phyloP scores from a whole-genome alignment of 1,140 invertebrate species.

The Drosophila prosaltans region DNA sequence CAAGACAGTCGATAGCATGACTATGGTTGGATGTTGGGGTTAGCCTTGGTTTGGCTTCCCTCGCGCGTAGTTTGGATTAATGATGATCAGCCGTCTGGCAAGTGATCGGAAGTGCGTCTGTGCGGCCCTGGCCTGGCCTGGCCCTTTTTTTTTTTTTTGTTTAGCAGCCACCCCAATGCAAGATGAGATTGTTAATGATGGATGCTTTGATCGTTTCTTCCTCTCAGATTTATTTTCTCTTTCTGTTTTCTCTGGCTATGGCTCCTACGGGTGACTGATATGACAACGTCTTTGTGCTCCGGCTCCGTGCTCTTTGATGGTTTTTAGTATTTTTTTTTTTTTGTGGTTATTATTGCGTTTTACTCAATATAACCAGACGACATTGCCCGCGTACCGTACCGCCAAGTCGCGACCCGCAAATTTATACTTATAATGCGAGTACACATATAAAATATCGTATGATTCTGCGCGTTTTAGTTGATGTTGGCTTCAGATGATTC shows the following conservation, averaged over 20 bases:
- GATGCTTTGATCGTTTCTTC: background rate
- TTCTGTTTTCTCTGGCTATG: background rate
- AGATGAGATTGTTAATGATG: conserved; percentile 2
- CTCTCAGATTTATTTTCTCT: conserved; percentile 2
- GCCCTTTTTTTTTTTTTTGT: background rate
- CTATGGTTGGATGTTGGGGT: conserved; percentile 15
- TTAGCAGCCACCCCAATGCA: conserved; percentile 5
- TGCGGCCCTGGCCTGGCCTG: conserved; percentile 3
- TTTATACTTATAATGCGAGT: conserved; percentile 22
- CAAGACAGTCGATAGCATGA: conserved; percentile 62
- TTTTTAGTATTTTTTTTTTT: conserved; percentile 3
- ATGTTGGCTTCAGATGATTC: conserved; percentile 40
- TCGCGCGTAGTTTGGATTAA: background rate
- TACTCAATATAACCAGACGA: conserved; percentile 74
- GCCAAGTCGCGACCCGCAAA: conserved; percentile 61
- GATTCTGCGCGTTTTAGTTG: conserved; percentile 60
- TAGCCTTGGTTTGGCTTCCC: conserved; percentile 26
- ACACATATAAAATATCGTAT: conserved; percentile 69
- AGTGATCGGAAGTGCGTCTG: conserved; percentile 51
- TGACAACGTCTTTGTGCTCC: conserved; percentile 10
- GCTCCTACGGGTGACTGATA: conserved; percentile 1
- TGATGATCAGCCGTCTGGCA: conserved; percentile 40
- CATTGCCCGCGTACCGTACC: conserved; percentile 31
- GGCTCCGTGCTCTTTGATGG: conserved; percentile 40
- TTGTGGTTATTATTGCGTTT: conserved; percentile 58